Evolutionary conservation across 2,888 invertebrate genomes (phyloP).

Genomic region (Pollenia amentaria): DNA sequence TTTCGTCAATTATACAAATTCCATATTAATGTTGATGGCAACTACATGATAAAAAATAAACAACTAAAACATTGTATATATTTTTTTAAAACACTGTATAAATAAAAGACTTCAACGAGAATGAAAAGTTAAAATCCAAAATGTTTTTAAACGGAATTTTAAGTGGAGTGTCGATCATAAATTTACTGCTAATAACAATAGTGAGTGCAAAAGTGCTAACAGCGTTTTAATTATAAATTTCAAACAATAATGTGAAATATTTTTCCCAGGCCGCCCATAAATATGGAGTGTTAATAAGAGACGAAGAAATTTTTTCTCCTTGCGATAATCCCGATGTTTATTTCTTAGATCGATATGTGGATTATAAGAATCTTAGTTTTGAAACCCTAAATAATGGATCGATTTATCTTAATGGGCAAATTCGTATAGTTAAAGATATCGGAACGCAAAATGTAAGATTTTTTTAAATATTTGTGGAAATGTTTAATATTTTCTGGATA

Average conservation of each 20-base stretch:
- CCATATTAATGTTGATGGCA: not conserved
- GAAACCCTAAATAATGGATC: not conserved
- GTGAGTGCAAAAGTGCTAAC: not conserved
- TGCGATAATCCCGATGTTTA: not conserved
- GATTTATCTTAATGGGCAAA: not conserved
- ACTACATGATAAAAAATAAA: slow-evolving; percentile 7
- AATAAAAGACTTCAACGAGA: not conserved
- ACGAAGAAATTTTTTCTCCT: slow-evolving; percentile 20
- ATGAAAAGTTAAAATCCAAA: not conserved
- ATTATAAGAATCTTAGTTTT: not conserved
- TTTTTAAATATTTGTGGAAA: not conserved
- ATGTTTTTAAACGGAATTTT: not conserved
- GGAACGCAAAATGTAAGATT: not conserved
- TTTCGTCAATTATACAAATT: slow-evolving; percentile 10
- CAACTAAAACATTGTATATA: not conserved
- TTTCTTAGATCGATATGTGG: not conserved
- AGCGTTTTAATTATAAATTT: too few species aligned
- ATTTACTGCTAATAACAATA: slow-evolving; percentile 1
- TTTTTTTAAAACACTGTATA: not conserved
- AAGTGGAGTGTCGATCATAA: not conserved
- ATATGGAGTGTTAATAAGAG: not conserved
- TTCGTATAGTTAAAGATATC: not conserved
- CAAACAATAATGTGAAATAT: too few species aligned
- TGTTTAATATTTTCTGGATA: not conserved
- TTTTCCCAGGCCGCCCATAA: not conserved